Evolutionary conservation across 2,113 vertebrate species (phyloP).

Genomic region (Dolichotis patagonum): DNA sequence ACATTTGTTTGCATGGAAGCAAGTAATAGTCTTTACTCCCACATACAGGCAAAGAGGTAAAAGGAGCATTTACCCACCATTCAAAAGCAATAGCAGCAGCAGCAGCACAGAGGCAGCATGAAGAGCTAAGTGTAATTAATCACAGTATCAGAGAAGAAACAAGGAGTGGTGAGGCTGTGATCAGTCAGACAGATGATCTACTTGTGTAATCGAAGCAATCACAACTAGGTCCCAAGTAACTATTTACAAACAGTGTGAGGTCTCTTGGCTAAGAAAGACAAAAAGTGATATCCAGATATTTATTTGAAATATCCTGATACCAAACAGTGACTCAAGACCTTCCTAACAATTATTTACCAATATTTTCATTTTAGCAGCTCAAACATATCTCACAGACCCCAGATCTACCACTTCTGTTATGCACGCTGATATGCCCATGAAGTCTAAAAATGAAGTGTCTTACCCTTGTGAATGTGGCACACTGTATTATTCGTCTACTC

Average conservation of each 20-base stretch:
- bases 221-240: neutral
- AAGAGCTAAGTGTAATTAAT: neutral
- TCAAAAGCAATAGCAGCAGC: neutral
- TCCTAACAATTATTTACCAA: neutral
- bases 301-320: neutral
- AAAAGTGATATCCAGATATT: neutral
- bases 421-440: neutral
- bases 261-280: neutral
- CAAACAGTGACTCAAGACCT: neutral
- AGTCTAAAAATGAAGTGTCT: neutral
- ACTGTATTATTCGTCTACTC: neutral
- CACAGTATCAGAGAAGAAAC: neutral
- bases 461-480: neutral
- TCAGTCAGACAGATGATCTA: neutral
- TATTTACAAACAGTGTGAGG: neutral
- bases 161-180: neutral
- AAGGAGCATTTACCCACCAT: neutral
- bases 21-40: neutral
- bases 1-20: neutral
- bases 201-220: neutral
- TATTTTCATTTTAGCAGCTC: neutral
- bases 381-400: neutral
- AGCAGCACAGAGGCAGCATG: neutral
- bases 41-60: neutral
- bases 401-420: neutral